A percentile compares a stretch with the other conserved stretches of the same genome.
phyloP scores from a whole-genome alignment of 2,113 vertebrate species.

The Podocnemis expansa region DNA sequence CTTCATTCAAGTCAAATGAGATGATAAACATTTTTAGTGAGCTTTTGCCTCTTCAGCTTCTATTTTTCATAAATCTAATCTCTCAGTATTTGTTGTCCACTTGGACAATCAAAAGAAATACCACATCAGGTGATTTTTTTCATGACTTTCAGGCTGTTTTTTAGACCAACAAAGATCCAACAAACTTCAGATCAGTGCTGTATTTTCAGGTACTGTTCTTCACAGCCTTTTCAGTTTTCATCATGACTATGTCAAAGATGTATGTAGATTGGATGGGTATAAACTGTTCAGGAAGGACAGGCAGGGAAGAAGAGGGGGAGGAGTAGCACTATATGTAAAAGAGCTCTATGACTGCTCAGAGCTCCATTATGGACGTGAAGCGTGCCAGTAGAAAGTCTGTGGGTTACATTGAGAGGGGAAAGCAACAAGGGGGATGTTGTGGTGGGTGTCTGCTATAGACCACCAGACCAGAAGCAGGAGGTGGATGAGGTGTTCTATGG shows the following conservation, averaged over 20 bases:
- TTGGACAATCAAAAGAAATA: background rate
- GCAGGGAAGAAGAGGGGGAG: too few species aligned
- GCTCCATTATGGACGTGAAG: too few species aligned
- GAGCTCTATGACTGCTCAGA: too few species aligned
- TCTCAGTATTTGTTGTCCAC: background rate
- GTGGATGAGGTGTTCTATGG: too few species aligned
- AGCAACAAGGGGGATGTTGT: too few species aligned
- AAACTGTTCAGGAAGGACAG: too few species aligned
- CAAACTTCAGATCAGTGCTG: background rate
- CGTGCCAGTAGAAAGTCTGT: too few species aligned
- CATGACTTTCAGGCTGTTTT: background rate
- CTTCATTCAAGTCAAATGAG: background rate
- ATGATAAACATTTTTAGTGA: background rate
- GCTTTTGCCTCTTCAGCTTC: background rate
- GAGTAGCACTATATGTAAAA: too few species aligned
- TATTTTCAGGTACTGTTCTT: background rate
- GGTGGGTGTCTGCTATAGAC: too few species aligned
- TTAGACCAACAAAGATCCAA: background rate
- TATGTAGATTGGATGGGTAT: too few species aligned
- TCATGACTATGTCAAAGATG: background rate
- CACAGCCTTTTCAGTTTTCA: background rate
- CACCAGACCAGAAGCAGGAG: too few species aligned
- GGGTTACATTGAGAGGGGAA: too few species aligned
- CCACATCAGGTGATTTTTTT: background rate
- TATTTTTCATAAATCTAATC: accelerated